Base-by-base conservation (phyloP, 1,140 invertebrate genomes). In the Bombus impatiens region DNA sequence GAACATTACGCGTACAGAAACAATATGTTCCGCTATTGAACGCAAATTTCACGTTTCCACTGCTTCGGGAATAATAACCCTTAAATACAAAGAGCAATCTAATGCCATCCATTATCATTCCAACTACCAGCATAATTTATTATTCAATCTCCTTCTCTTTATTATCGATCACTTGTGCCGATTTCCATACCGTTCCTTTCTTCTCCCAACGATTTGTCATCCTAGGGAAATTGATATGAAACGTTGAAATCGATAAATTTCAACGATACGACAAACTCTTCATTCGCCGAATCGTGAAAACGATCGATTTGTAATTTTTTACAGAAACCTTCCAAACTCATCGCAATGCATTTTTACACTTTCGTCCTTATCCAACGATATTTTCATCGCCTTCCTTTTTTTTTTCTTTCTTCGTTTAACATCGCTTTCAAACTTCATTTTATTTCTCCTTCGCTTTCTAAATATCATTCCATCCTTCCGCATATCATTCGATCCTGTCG, bases 41-140 rank as follows among this genome's bases (percentile, higher is more conserved):
- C 59, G 77, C 57, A 78, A 78, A 78, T 78, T 78, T 78, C 40
- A 78, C n/a, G 77, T 78, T 67, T 78, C 37, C 77, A 67, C 75
- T 40, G 47, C 47, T 59, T 25, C 28, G 77, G 3, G 40, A 78
- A 78, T 78, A 78, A 78, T 67, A 35, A 44, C n/a, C 59, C 77
- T 78, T 78, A 67, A 65, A 78, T 67, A 67, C 40, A 65, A 59
- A 77, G 47, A 57, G 25, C 47, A 37, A 67, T 35, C 15, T 78
- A 77, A 59, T 59, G 47, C 47, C 35, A 6, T 59, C 47, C 47
- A 44, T 78, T 78, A 67, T 22, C n/a, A 25, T 65, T 67, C 18
- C 57, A 15, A 37, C 37, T 78, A 65, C 57, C 42, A 53, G n/a
- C 40, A 22, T 22, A 67, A 44, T 35, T 78, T 42, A 42, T 44